Evolutionary conservation across 2,113 vertebrate genomes (phyloP).

Genomic region (Empidonax traillii): DNA sequence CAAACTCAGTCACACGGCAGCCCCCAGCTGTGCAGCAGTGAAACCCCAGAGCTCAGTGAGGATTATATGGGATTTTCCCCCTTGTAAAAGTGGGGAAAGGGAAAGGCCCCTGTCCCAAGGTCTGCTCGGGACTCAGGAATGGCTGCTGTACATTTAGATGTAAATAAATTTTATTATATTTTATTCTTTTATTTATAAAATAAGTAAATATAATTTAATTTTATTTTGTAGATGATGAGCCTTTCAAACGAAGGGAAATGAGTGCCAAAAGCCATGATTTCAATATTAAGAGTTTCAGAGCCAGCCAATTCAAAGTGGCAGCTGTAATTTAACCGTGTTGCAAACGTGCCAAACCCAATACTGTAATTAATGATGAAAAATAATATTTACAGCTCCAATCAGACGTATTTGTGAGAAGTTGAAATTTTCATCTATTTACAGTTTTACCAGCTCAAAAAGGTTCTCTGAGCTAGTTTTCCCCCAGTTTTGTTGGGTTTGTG

Average conservation of each 20-base stretch:
- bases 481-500: neutral
- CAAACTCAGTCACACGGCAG: neutral
- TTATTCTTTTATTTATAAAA: neutral
- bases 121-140: neutral
- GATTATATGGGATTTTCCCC: neutral
- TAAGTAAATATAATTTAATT: neutral
- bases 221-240: neutral
- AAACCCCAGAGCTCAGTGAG: neutral
- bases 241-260: neutral
- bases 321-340: neutral
- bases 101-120: neutral
- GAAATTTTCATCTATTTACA: neutral
- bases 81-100: neutral
- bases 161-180: neutral
- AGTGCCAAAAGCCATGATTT: neutral
- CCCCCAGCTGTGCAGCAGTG: neutral
- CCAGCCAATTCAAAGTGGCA: neutral
- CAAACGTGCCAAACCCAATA: neutral
- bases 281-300: neutral
- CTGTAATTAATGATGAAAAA: slow-evolving; percentile 8
- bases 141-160: too few species aligned
- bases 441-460: neutral
- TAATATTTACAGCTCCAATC: neutral
- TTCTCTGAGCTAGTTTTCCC: neutral
- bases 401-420: neutral